Evolutionary conservation across 2,888 invertebrate genomes (phyloP), one percentile per base, ranked within the genome.

Genomic region (Phortica magna): DNA sequence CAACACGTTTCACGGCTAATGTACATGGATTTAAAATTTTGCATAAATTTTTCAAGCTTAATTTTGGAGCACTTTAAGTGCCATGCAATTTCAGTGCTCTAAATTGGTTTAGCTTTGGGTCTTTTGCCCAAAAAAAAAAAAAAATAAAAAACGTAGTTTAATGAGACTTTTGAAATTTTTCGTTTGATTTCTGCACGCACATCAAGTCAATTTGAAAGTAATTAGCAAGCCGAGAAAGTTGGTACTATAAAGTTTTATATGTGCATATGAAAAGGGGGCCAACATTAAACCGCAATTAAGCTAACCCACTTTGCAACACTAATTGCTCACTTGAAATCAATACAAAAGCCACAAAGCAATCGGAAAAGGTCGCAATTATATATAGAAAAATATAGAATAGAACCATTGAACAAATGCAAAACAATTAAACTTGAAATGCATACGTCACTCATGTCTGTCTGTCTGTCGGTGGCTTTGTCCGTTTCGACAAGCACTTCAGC

Each of bases 361-460:
- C 57, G 55, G 31, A 72, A 76, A 72, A 48, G 31, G 31, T 31
- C 31, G 19, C 72, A 72, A 39, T 72, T 70, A 43, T 53, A 43
- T 55, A 42, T 42, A 78, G 77, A 17, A 68, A 42, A 74, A 53
- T 73, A 41, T 19, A 61, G 22, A 61, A 72, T 79, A 78, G 79
- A 59, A 31, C 17, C 7, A 68, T n/a, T 17, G 22, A 48, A 43
- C n/a, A 43, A 42, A 53, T 48, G 78, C 53, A 80, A 83, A 82
- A 77, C 85, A 84, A 84, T 87, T 87, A 85, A 85, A 87, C 85
- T 85, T 87, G 85, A 85, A 84, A 87, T 79, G 82, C 67, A 84
- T 68, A 77, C 76, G 77, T 80, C 78, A 76, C 53, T 70, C 73
- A 59, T 73, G 55, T 64, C 74, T 12, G 2, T 48, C 48, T 14